phyloP scores from a whole-genome alignment of 2,888 invertebrate species.

The Zootermopsis nevadensis region DNA sequence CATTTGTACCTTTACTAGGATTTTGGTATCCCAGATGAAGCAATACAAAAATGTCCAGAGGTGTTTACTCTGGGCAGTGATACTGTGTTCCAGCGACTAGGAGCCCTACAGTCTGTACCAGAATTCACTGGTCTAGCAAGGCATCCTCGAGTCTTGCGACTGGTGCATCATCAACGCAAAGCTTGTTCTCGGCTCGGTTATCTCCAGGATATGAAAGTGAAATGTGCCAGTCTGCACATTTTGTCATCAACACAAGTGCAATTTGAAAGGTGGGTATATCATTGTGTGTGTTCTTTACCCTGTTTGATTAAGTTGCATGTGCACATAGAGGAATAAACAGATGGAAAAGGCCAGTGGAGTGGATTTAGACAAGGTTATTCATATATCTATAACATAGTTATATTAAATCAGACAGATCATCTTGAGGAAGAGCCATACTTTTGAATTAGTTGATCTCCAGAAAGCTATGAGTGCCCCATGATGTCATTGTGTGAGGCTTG shows the following conservation, averaged over 20 bases:
- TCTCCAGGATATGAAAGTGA: slow-evolving; percentile 65
- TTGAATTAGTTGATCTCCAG: no score
- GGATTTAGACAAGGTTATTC: no score
- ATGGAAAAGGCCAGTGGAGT: no score
- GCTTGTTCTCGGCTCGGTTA: slow-evolving; percentile 66
- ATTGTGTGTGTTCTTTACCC: neutral
- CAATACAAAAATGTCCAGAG: slow-evolving; percentile 67
- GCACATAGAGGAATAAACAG: no score
- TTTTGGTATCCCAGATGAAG: slow-evolving; percentile 68
- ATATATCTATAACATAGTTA: no score
- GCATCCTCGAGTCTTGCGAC: slow-evolving; percentile 70
- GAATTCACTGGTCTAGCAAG: slow-evolving; percentile 71
- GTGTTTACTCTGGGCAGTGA: slow-evolving; percentile 70
- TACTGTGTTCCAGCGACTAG: slow-evolving; percentile 69
- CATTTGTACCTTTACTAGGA: slow-evolving; percentile 61
- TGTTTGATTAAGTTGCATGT: neutral
- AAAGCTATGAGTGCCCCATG: no score
- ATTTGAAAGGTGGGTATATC: slow-evolving; percentile 62
- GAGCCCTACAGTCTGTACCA: slow-evolving; percentile 68
- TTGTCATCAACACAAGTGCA: slow-evolving; percentile 61
- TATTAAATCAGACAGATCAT: no score
- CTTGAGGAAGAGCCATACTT: no score
- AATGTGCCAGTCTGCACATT: slow-evolving; percentile 65
- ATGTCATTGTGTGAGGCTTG: no score
- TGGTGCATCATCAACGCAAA: slow-evolving; percentile 66